Conservation (phyloP, 2,797 vertebrate genomes). For the Lycodopsis pacificus region DNA sequence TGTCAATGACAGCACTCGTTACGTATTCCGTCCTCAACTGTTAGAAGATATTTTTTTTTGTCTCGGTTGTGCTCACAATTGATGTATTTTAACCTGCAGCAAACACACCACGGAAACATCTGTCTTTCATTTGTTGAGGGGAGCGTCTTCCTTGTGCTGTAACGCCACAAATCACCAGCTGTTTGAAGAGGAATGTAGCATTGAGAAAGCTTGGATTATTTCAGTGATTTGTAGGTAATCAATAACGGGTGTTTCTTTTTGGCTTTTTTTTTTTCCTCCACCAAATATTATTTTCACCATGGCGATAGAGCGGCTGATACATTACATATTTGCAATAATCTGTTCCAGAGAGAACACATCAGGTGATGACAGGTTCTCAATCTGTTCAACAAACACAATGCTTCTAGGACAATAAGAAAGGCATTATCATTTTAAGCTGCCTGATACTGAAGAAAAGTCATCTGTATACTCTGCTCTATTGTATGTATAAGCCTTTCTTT, state of each 20-base stretch:
- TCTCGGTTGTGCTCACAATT: not conserved
- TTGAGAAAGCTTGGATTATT: constrained; percentile 21
- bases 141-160: not conserved
- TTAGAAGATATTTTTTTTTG: not conserved
- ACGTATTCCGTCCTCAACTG: not conserved
- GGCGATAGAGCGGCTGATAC: not conserved
- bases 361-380: not conserved
- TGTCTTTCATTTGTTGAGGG: constrained; percentile 11
- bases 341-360: not conserved
- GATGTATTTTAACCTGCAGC: not conserved
- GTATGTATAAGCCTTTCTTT: not conserved
- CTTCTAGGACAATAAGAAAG: not conserved
- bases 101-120: constrained; percentile 19
- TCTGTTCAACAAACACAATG: not conserved
- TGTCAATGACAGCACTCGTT: not conserved
- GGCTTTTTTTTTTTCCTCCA: not conserved
- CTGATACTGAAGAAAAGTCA: not conserved
- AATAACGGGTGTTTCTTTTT: constrained; percentile 8
- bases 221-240: constrained; percentile 17
- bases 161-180: constrained; percentile 3
- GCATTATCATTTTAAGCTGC: not conserved
- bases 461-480: not conserved
- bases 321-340: constrained; percentile 9
- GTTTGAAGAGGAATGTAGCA: constrained; percentile 15
- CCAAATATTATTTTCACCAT: constrained; percentile 37